Evolutionary conservation across 2,113 vertebrate species (phyloP).

Genomic region (Suncus etruscus): DNA sequence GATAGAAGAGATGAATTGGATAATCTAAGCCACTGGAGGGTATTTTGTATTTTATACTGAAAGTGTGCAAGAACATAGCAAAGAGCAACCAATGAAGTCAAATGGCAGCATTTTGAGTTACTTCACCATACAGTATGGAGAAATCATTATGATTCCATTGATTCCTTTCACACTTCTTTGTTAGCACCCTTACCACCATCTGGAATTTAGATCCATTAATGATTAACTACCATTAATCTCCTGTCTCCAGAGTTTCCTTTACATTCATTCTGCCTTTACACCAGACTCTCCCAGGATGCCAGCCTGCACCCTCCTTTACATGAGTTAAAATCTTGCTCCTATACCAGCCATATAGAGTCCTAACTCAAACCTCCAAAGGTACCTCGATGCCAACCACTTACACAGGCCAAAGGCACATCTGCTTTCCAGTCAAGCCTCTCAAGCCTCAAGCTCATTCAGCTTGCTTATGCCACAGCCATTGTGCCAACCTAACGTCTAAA

Average conservation of each 20-base stretch:
- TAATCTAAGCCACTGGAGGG: no score
- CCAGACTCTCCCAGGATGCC: neutral
- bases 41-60: neutral
- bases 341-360: neutral
- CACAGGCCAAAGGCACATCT: neutral
- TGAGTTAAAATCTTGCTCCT: neutral
- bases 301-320: neutral
- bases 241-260: neutral
- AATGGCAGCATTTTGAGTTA: fast-evolving
- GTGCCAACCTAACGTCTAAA: neutral
- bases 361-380: neutral
- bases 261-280: neutral
- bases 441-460: no score
- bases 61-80: fast-evolving
- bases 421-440: neutral
- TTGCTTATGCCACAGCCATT: neutral
- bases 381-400: fast-evolving
- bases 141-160: fast-evolving
- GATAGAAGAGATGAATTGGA: neutral
- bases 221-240: neutral
- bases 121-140: fast-evolving
- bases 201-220: neutral
- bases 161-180: neutral
- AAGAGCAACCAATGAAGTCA: fast-evolving
- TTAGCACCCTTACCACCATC: neutral